These are phyloP conservation scores for Semnopithecus entellus DNA, from an alignment of 2,113 vertebrate genomes.

Conservation along the genomic window DNA sequence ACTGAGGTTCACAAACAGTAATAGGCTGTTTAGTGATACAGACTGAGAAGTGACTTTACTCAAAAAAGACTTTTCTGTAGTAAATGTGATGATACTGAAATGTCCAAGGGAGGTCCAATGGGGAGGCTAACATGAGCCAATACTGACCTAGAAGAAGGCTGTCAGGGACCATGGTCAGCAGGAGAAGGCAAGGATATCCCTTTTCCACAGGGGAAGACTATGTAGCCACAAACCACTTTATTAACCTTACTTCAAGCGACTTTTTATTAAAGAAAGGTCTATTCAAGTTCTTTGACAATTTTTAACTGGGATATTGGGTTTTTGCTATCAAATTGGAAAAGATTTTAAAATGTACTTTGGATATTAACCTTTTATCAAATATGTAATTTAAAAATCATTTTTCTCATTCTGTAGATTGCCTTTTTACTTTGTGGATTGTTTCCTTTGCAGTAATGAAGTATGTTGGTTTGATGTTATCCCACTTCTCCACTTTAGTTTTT, in stretches of 20 bases:
- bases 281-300: neutral
- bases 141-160: neutral
- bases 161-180: neutral
- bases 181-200: accelerated
- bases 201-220: neutral
- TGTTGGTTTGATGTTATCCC: neutral
- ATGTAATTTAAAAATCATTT: neutral
- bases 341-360: neutral
- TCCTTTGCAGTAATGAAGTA: neutral
- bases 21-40: neutral
- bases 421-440: neutral
- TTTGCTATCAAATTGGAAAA: neutral
- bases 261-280: neutral
- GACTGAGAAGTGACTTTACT: neutral
- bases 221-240: neutral
- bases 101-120: neutral
- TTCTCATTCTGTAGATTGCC: neutral
- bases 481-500: neutral
- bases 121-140: neutral
- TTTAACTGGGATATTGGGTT: neutral
- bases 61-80: neutral
- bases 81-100: neutral
- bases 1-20: neutral
- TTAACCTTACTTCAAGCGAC: neutral
- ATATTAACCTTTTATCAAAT: neutral